Evolutionary conservation across 1,140 invertebrate genomes (phyloP), one percentile per base, ranked within the genome.

Genomic region (Bacillus rossius): DNA sequence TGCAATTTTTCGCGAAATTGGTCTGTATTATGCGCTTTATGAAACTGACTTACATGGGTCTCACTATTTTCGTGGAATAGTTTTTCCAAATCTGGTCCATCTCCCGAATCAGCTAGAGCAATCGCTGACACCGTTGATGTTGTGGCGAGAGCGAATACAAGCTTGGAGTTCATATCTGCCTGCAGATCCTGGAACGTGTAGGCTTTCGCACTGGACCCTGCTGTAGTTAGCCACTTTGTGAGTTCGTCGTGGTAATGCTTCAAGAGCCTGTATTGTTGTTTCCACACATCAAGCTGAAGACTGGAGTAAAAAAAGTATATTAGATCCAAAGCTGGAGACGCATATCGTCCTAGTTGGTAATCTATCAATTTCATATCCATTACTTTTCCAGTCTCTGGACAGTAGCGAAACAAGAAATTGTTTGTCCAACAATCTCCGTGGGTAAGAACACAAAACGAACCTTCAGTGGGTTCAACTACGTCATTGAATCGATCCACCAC

Each of bases 281-380:
- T 59, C 0, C 76, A 59, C 0, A 79, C 67, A 0, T 70, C 61
- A 5, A 68, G 64, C 5, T 10, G 73, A 64, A 7, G 67, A 55
- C 81, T 84, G 0, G 77, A 79, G n/a, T 78, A 76, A 1, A 85
- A 57, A 45, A 83, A 78, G 51, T 84, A 85, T 0, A 79, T 64
- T 4, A 86, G 52, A 64, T 86, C 84, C 4, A 79, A 70, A 0
- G 76, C 55, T 8, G 79, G 70, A 19, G 77, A 83, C 5, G 72
- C 68, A 42, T 79, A 78, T 14, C 77, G 64, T 23, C 55, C 25
- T 10, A 67, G 10, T 51, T 67, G 65, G 20, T 76, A 73, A 55
- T 79, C 77, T 17, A 79, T 60, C 0, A 79, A 49, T 47, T 67
- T 70, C 0, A 69, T 61, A n/a, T 65, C 63, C 0, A 67, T 26